Conservation (phyloP, 1,140 invertebrate species). For the Ips nitidus region DNA sequence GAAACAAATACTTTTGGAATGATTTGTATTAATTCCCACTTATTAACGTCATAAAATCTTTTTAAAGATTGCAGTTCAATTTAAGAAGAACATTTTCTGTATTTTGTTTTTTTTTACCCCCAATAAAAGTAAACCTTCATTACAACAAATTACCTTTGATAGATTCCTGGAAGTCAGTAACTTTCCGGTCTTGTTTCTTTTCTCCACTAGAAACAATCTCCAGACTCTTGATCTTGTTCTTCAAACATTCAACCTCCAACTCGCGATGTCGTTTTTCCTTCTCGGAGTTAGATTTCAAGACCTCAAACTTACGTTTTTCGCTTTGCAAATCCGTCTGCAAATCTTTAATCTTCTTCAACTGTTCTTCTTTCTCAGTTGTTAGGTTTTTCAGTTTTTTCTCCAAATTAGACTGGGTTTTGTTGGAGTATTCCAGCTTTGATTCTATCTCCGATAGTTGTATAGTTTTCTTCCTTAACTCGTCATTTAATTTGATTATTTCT, state of each 20-base stretch:
- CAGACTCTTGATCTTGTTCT: conserved; percentile 63
- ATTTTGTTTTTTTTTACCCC: too few species aligned
- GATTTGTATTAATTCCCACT: too few species aligned
- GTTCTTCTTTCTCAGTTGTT: conserved; percentile 58
- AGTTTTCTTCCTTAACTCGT: conserved; percentile 56
- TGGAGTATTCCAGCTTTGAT: conserved; percentile 66
- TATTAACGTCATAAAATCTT: too few species aligned
- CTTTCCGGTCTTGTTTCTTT: conserved; percentile 61
- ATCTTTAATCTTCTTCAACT: conserved; percentile 63
- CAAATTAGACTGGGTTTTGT: conserved; percentile 59
- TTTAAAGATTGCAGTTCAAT: not conserved
- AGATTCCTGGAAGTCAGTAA: conserved; percentile 67
- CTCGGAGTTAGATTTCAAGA: conserved; percentile 62
- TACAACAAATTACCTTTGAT: conserved; percentile 63
- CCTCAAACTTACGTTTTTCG: conserved; percentile 64
- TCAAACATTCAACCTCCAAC: conserved; percentile 64
- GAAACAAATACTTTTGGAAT: conserved; percentile 6
- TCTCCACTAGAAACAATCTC: conserved; percentile 63
- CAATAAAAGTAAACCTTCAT: too few species aligned
- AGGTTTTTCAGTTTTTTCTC: conserved; percentile 58
- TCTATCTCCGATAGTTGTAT: conserved; percentile 56
- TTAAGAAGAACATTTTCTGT: not conserved
- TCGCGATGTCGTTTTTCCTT: conserved; percentile 67
- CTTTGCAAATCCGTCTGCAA: conserved; percentile 66
- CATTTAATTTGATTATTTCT: conserved; percentile 42